A percentile compares a stretch with the other conserved stretches of the same genome.
These are phyloP conservation scores for Anguilla japonica DNA, from an alignment of 2,113 vertebrate genomes.

Conservation along the genomic window DNA sequence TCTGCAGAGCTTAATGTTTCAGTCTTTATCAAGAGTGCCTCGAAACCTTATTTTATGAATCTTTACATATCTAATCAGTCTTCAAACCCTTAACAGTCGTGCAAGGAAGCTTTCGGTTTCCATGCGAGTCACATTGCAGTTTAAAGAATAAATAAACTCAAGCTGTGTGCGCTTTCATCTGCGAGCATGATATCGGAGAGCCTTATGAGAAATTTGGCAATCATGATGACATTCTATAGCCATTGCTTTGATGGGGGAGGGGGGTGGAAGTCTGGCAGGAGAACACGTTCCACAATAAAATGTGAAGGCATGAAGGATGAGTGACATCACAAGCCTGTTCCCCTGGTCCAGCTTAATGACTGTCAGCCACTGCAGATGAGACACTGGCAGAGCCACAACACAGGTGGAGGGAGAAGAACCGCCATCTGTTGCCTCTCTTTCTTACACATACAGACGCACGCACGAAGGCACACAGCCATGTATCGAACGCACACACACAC, in stretches of 20 bases:
- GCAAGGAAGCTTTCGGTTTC: not conserved
- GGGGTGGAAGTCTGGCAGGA: not conserved
- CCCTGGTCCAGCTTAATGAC: not conserved
- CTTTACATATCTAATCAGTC: conserved; percentile 13
- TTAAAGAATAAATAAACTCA: not conserved
- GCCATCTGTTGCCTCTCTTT: not conserved
- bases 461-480: not conserved
- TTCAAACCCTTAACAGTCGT: not conserved
- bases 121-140: not conserved
- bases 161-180: not conserved
- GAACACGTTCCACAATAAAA: not conserved
- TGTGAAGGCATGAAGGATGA: not conserved
- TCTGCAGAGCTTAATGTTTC: not conserved
- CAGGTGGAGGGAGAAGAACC: not conserved
- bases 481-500: not conserved
- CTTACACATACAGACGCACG: not conserved
- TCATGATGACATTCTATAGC: conserved; percentile 11
- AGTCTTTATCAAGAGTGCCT: not conserved
- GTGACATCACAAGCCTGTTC: not conserved
- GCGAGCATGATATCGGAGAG: not conserved
- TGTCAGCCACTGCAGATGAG: conserved; percentile 10
- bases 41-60: conserved; percentile 6
- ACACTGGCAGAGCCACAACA: not conserved
- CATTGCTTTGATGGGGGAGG: not conserved
- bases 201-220: not conserved